phyloP scores from a whole-genome alignment of 2,888 invertebrate species.

The Electrophaes corylata region DNA sequence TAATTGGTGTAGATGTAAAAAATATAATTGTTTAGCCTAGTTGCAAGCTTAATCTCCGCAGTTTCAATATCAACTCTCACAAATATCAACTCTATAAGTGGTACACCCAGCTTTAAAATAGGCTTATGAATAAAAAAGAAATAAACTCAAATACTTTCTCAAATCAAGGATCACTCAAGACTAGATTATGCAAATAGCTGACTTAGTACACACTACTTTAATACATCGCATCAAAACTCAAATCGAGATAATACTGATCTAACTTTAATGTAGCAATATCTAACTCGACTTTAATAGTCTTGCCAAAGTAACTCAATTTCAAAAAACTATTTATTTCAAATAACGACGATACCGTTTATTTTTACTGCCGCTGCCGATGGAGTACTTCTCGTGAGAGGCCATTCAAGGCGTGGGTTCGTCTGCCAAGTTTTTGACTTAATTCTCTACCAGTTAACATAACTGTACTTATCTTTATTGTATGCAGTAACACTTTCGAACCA shows the following conservation, averaged over 20 bases:
- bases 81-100: not conserved
- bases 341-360: conserved; percentile 47
- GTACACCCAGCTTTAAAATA: not conserved
- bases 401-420: conserved; percentile 41
- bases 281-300: conserved; percentile 25
- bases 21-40: no score
- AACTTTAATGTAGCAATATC: conserved; percentile 23
- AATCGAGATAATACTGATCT: conserved; percentile 26
- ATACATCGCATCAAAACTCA: conserved; percentile 26
- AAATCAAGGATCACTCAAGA: conserved; percentile 12
- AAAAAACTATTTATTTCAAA: conserved; percentile 27
- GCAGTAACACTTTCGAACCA: conserved; percentile 11
- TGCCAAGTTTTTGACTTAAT: conserved; percentile 42
- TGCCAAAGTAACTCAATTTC: conserved; percentile 18
- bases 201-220: conserved; percentile 12
- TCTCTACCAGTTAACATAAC: conserved; percentile 22
- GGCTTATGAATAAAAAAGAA: not conserved
- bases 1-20: no score
- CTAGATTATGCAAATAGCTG: conserved; percentile 20
- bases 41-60: no score
- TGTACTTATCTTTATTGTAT: conserved; percentile 25
- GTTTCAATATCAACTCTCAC: not conserved
- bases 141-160: conserved; percentile 2
- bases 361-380: conserved; percentile 44
- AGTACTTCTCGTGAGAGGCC: conserved; percentile 40